phyloP scores from a whole-genome alignment of 1,140 invertebrate species.

The Trachymyrmex septentrionalis region DNA sequence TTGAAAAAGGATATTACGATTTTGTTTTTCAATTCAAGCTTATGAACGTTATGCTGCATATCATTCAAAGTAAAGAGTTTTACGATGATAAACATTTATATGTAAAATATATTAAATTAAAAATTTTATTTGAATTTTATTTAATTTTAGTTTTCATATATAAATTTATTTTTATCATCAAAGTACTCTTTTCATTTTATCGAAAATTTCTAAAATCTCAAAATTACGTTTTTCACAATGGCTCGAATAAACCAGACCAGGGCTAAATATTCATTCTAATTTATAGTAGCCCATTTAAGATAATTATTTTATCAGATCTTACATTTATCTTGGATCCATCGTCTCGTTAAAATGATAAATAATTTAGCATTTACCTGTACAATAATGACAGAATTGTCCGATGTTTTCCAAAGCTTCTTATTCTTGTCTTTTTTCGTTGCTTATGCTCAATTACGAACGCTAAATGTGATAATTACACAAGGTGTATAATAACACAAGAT shows the following conservation, averaged over 20 bases:
- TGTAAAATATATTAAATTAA: neutral
- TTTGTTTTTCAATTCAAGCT: neutral
- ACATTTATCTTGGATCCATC: neutral
- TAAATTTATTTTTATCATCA: neutral
- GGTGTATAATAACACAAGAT: too few relatives aligned
- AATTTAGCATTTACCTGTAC: neutral
- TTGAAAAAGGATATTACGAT: neutral
- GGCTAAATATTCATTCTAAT: neutral
- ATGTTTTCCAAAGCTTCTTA: neutral
- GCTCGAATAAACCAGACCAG: neutral
- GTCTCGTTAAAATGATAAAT: neutral
- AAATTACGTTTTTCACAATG: neutral
- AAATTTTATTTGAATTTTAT: neutral
- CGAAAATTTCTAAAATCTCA: neutral
- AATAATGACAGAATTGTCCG: neutral
- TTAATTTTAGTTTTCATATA: neutral
- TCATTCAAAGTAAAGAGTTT: neutral
- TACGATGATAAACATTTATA: neutral
- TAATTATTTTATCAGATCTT: neutral
- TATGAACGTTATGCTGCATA: neutral
- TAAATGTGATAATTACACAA: neutral
- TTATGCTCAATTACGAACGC: neutral
- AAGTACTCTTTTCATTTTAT: neutral
- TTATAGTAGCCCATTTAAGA: neutral
- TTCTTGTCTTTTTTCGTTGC: neutral